These are phyloP conservation scores for Tyria jacobaeae DNA, from an alignment of 2,888 invertebrate genomes.

Conservation along the genomic window DNA sequence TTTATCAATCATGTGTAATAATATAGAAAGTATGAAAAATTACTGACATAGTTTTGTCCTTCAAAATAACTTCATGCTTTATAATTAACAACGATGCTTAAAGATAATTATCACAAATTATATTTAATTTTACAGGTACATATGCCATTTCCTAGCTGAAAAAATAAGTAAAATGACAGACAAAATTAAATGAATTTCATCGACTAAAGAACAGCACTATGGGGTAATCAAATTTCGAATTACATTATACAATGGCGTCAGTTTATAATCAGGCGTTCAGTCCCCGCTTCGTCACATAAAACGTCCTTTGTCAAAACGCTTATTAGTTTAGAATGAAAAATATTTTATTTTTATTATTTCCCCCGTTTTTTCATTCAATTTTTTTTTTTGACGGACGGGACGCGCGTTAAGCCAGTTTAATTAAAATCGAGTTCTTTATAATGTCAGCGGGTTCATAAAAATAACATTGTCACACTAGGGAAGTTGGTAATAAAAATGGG, in stretches of 20 bases:
- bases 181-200: constrained; percentile 31
- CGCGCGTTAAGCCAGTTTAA: constrained; percentile 77
- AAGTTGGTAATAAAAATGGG: constrained; percentile 43
- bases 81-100: constrained; percentile 18
- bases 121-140: background rate
- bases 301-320: constrained; percentile 73
- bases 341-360: constrained; percentile 51
- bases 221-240: constrained; percentile 77
- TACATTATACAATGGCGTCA: constrained; percentile 71
- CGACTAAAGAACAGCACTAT: constrained; percentile 65
- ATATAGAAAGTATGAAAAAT: constrained; percentile 33
- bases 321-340: constrained; percentile 61
- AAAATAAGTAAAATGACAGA: constrained; percentile 3
- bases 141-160: background rate
- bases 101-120: constrained; percentile 21
- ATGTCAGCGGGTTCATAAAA: constrained; percentile 76
- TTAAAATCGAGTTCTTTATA: constrained; percentile 74
- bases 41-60: constrained; percentile 30
- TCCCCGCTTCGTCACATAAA: constrained; percentile 69
- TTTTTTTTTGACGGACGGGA: constrained; percentile 50
- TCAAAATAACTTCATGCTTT: constrained; percentile 19
- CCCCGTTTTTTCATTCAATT: constrained; percentile 47
- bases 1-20: constrained; percentile 37
- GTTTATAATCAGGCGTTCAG: constrained; percentile 77
- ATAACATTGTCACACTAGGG: constrained; percentile 70